Evolutionary conservation across 2,113 vertebrate genomes (phyloP), one percentile per base, ranked within the genome.

Genomic region (Fukomys damarensis): DNA sequence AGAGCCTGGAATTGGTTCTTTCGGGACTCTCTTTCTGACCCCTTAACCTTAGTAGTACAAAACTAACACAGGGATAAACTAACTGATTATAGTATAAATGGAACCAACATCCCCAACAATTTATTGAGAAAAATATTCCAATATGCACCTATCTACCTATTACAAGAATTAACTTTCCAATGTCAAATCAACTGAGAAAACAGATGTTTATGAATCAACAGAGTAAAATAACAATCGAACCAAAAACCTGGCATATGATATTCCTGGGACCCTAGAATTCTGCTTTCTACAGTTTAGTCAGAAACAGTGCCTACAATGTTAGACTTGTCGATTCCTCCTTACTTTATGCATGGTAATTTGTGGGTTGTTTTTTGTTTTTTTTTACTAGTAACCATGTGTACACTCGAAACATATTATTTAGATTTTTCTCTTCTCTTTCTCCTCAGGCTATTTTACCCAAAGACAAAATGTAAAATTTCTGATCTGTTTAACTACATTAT

Each of bases 381-480:
- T 93, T 8, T 7, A 79, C n/a, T 91, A 49, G 56, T 43, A 54
- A 11, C 66, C 41, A 61, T 54, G 35, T 5, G 3, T 28, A 49
- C 24, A 19, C 11, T 49, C 19, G 56, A 54, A 88, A 93, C 92
- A 86, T 14, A 63, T 35, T 59, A 85, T 61, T 93, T n/a, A 11
- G 49, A 76, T 65, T 32, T 79, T 83, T 56, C 4, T 79, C 92
- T 81, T 91, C 43, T 65, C 82, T 76, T 92, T 96, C 49, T 43
- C 80, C 86, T 63, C 19, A 70, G 63, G 46, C 58, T 85, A 32
- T 95, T 74, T 85, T 41, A 85, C 59, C 0, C 5, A 88, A 77
- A 66, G 41, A 14, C 65, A 70, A 74, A 90, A 93, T 54, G n/a
- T 2, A 72, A 74, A 63, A 32, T 76, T 54, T 93, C 46, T 63